These are phyloP conservation scores for Caenorhabditis japonica DNA, from an alignment of 2,888 invertebrate species.

Conservation along the genomic window DNA sequence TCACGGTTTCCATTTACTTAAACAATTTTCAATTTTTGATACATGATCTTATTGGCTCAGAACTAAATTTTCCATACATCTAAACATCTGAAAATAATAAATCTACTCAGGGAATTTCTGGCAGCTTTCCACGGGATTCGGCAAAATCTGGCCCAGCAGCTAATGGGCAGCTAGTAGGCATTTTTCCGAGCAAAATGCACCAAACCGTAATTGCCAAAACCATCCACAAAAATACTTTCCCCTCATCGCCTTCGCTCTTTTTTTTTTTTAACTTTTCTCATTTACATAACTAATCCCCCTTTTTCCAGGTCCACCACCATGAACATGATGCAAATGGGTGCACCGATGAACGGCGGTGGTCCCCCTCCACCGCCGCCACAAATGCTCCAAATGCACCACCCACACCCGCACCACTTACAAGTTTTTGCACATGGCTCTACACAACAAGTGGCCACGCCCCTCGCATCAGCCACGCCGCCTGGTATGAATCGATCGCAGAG, in stretches of 20 bases:
- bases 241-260: background rate
- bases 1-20: too few relatives aligned
- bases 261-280: constrained; percentile 7
- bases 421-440: constrained; percentile 23
- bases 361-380: constrained; percentile 41
- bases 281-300: background rate
- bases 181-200: too few relatives aligned
- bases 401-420: constrained; percentile 42
- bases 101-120: too few relatives aligned
- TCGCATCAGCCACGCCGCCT: constrained; percentile 49
- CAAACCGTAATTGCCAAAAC: too few relatives aligned
- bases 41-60: too few relatives aligned
- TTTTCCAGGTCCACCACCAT: constrained; percentile 34
- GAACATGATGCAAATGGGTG: constrained; percentile 67
- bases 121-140: too few relatives aligned
- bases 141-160: too few relatives aligned
- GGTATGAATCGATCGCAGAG: constrained; percentile 69
- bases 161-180: too few relatives aligned
- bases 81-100: too few relatives aligned
- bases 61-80: too few relatives aligned
- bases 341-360: constrained; percentile 57
- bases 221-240: too few relatives aligned
- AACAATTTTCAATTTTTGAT: too few relatives aligned
- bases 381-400: constrained; percentile 52
- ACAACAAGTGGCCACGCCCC: constrained; percentile 28